These are phyloP conservation scores for Oreamnos americanus DNA, from an alignment of 2,113 vertebrate genomes.

Conservation along the genomic window DNA sequence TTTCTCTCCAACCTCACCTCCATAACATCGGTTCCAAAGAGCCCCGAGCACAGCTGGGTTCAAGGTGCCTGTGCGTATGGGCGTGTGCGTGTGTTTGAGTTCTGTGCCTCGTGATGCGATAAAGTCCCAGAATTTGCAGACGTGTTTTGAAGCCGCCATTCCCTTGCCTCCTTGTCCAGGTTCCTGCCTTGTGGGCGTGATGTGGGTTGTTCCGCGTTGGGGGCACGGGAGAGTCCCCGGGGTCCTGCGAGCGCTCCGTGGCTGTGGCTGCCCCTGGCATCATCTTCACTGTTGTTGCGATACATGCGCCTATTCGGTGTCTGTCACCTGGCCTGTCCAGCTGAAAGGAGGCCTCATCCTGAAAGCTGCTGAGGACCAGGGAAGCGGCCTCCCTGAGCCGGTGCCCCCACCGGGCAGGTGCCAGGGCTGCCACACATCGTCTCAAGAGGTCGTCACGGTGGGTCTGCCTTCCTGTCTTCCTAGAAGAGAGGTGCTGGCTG, in stretches of 20 bases:
- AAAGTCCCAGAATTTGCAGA: background rate
- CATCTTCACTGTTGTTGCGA: rapidly evolving
- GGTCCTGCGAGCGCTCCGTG: background rate
- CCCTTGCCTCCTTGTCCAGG: too few species aligned
- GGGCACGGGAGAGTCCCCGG: rapidly evolving
- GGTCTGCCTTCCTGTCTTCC: background rate
- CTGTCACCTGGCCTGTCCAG: too few species aligned
- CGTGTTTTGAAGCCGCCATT: background rate
- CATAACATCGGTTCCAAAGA: too few species aligned
- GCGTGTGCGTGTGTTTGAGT: rapidly evolving
- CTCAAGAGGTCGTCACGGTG: rapidly evolving
- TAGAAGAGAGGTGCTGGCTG: background rate
- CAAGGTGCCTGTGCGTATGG: background rate
- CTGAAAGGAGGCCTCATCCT: background rate
- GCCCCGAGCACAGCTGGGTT: background rate
- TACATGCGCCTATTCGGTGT: rapidly evolving
- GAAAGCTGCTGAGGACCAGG: background rate
- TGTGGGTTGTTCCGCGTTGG: rapidly evolving
- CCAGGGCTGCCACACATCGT: rapidly evolving
- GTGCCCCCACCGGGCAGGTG: rapidly evolving
- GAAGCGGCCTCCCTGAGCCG: rapidly evolving
- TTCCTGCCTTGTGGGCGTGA: background rate
- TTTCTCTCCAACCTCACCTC: too few species aligned
- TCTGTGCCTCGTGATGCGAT: rapidly evolving
- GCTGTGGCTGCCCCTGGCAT: rapidly evolving